phyloP scores from a whole-genome alignment of 1,140 invertebrate species.

The Drosophila pseudoananassae region DNA sequence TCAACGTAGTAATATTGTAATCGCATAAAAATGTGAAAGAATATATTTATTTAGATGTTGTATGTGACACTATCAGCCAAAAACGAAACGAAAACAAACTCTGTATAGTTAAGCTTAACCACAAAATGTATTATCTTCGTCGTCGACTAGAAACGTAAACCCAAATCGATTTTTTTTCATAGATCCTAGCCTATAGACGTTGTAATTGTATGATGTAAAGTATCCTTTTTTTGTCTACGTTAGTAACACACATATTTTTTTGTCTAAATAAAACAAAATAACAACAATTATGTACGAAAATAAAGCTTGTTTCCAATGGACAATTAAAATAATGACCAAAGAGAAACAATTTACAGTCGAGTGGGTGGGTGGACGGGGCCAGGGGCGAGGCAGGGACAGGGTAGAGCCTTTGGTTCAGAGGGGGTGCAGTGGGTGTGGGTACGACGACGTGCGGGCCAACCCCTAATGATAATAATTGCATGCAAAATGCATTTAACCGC shows the following conservation, averaged over 20 bases:
- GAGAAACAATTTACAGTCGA: conserved; percentile 55
- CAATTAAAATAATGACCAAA: conserved; percentile 68
- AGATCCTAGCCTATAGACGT: conserved; percentile 23
- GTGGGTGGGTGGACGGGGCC: conserved; percentile 2
- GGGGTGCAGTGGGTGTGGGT: neutral
- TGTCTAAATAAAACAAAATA: conserved; percentile 66
- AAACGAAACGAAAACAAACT: conserved; percentile 34
- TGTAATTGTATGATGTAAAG: conserved; percentile 32
- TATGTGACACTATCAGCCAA: conserved; percentile 71
- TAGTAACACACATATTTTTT: conserved; percentile 57
- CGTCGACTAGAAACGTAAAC: conserved; percentile 33
- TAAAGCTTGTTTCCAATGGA: conserved; percentile 30
- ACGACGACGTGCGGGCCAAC: conserved; percentile 68
- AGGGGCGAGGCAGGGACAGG: too few relatives aligned
- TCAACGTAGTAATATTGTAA: conserved; percentile 5
- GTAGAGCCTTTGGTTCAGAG: too few relatives aligned
- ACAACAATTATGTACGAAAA: conserved; percentile 34
- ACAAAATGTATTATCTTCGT: conserved; percentile 63
- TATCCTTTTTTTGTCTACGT: conserved; percentile 44
- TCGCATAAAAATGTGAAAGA: conserved; percentile 5
- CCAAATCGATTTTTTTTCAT: conserved; percentile 23
- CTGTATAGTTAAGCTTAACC: conserved; percentile 57
- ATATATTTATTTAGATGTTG: conserved; percentile 73
- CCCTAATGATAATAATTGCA: conserved; percentile 84
- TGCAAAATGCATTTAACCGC: conserved; percentile 84